A percentile compares a stretch with the other conserved stretches of the same genome.
These are phyloP conservation scores for Craseonycteris thonglongyai DNA, from an alignment of 2,113 vertebrate genomes.

Conservation along the genomic window DNA sequence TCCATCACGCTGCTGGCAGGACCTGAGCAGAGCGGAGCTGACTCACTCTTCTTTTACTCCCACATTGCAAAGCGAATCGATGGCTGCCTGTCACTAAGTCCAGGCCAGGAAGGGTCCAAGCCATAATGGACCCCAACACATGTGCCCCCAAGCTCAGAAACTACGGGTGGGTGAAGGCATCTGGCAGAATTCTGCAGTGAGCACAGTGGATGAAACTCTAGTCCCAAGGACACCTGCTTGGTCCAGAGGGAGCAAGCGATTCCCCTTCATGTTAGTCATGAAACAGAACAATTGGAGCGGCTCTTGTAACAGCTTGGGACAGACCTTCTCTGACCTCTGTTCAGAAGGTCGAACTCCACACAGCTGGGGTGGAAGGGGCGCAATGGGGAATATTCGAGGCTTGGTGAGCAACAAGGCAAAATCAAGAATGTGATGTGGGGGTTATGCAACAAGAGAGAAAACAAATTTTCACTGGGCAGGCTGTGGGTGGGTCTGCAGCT, in stretches of 20 bases:
- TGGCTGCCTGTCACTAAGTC: rapidly evolving
- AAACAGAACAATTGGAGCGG: rapidly evolving
- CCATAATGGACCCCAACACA: rapidly evolving
- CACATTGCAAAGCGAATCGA: background rate
- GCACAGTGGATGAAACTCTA: background rate
- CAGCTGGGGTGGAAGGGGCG: background rate
- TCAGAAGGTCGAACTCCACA: background rate
- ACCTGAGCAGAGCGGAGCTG: background rate
- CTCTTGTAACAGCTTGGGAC: background rate
- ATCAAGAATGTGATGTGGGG: rapidly evolving
- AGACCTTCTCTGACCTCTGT: rapidly evolving
- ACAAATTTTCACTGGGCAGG: too few relatives aligned
- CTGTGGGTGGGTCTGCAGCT: background rate
- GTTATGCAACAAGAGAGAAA: background rate
- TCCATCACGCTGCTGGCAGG: background rate
- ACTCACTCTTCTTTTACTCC: background rate
- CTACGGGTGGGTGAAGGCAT: background rate
- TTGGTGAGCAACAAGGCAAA: background rate
- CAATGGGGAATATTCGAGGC: background rate
- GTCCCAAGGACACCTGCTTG: background rate
- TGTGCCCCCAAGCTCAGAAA: too few relatives aligned
- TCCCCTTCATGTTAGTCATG: background rate
- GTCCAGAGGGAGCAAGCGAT: background rate
- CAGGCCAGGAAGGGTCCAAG: background rate
- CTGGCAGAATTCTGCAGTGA: rapidly evolving